Percentiles rank a stretch among this genome's conserved stretches.
Evolutionary conservation across 2,797 vertebrate genomes (phyloP).

Genomic region (Harpagifer antarcticus): DNA sequence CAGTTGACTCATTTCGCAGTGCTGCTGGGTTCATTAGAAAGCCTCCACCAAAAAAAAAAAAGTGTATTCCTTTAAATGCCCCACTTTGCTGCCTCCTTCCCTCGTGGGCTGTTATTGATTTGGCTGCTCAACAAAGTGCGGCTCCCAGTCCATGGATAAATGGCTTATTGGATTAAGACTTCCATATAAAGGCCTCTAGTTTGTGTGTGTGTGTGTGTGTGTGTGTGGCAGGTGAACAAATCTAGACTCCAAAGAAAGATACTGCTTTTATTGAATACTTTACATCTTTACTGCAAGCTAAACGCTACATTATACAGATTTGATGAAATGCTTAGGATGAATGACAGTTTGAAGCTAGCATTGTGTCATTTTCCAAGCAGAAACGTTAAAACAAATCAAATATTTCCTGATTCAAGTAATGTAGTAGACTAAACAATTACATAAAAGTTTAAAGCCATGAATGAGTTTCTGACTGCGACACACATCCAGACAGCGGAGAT

Average conservation of each 20-base stretch:
- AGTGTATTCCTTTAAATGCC: slow-evolving; percentile 65
- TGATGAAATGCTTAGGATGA: not conserved
- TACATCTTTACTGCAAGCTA: not conserved
- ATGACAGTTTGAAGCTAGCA: not conserved
- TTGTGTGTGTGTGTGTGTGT: slow-evolving; percentile 30
- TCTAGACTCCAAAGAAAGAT: slow-evolving; percentile 8
- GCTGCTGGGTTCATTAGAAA: slow-evolving; percentile 45
- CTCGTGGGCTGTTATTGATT: slow-evolving; percentile 74
- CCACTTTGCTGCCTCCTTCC: slow-evolving; percentile 60
- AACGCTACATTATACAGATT: not conserved
- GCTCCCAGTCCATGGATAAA: slow-evolving; percentile 70
- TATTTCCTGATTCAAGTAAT: too few relatives aligned
- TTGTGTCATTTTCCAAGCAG: too few relatives aligned
- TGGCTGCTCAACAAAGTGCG: slow-evolving; percentile 70
- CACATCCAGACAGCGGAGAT: not conserved
- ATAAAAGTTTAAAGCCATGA: not conserved
- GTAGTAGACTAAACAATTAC: too few relatives aligned
- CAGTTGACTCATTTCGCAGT: slow-evolving; percentile 28
- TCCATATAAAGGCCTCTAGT: slow-evolving; percentile 55
- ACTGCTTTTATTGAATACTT: not conserved
- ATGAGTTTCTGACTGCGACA: not conserved
- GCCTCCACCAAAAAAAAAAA: not conserved
- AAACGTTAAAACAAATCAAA: too few relatives aligned
- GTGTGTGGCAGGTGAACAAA: not conserved
- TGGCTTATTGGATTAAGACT: slow-evolving; percentile 79